These are phyloP conservation scores for Drosophila flavopinicola DNA, from an alignment of 2,888 invertebrate species.

Conservation along the genomic window DNA sequence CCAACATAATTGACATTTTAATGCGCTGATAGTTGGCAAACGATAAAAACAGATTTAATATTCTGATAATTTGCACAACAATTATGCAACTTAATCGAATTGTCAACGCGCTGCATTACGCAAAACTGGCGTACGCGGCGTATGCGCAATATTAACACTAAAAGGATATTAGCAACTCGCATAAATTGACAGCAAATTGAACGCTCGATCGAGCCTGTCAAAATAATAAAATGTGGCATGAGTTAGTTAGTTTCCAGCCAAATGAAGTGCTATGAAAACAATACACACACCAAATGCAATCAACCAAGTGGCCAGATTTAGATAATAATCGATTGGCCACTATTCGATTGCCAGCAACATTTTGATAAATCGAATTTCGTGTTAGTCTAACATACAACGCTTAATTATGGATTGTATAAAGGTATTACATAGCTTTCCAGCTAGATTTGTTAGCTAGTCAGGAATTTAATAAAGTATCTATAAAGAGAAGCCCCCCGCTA, in stretches of 20 bases:
- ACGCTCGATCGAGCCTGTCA: constrained; percentile 19
- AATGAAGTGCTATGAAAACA: constrained; percentile 14
- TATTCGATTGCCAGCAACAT: not conserved
- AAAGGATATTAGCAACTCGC: constrained; percentile 3
- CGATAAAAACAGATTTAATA: constrained; percentile 78
- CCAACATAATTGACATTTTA: constrained; percentile 77
- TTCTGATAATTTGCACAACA: constrained; percentile 77
- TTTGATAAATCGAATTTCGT: constrained; percentile 14
- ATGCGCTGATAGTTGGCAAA: constrained; percentile 72
- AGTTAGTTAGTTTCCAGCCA: constrained; percentile 11
- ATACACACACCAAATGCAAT: not conserved
- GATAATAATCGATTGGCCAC: constrained; percentile 8
- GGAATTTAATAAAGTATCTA: not conserved
- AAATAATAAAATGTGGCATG: not conserved
- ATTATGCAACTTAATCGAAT: constrained; percentile 79
- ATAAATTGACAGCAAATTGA: constrained; percentile 29
- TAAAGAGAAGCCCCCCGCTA: not conserved
- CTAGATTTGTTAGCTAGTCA: not conserved
- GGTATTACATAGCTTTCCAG: not conserved
- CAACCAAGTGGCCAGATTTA: constrained; percentile 2
- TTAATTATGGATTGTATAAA: not conserved
- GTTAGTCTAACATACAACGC: not conserved
- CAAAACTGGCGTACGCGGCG: constrained; percentile 20
- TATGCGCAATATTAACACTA: constrained; percentile 42
- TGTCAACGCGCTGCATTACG: constrained; percentile 58